Conservation (phyloP, 64 coral and sea anemone species). For the Actinia tenebrosa region DNA sequence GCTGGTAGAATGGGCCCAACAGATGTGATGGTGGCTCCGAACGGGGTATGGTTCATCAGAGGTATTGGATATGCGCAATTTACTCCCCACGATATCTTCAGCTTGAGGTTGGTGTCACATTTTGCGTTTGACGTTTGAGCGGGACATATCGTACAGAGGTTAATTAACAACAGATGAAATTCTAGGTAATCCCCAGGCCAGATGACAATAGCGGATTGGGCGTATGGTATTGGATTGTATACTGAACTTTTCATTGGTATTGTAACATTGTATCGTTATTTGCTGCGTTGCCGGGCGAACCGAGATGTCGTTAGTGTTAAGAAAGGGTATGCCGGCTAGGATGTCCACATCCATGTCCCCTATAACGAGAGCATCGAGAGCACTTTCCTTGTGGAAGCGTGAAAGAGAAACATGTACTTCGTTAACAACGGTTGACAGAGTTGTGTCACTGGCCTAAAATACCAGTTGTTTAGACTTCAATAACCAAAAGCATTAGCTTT, state of each 20-base stretch:
- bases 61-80: too few species aligned
- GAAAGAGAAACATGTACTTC: background rate
- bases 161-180: slow-evolving; percentile 34
- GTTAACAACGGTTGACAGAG: slow-evolving; percentile 4
- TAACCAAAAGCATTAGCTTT: too few species aligned
- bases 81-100: too few species aligned
- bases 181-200: slow-evolving; percentile 50
- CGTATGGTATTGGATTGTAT: slow-evolving; percentile 7
- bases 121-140: background rate
- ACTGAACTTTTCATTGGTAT: background rate
- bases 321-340: slow-evolving; percentile 38
- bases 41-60: too few species aligned
- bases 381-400: slow-evolving; percentile 1
- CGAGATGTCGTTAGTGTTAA: slow-evolving; percentile 30
- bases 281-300: slow-evolving; percentile 36
- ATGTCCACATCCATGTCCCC: slow-evolving; percentile 42
- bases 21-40: too few species aligned
- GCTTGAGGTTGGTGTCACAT: too few species aligned
- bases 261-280: slow-evolving; percentile 22
- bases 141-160: slow-evolving; percentile 16
- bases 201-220: slow-evolving; percentile 21
- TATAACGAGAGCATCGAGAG: slow-evolving; percentile 33
- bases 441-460: slow-evolving; percentile 20
- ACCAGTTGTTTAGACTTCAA: too few species aligned
- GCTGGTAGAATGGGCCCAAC: too few species aligned